phyloP scores from a whole-genome alignment of 2,113 vertebrate species.

The Daboia siamensis region DNA sequence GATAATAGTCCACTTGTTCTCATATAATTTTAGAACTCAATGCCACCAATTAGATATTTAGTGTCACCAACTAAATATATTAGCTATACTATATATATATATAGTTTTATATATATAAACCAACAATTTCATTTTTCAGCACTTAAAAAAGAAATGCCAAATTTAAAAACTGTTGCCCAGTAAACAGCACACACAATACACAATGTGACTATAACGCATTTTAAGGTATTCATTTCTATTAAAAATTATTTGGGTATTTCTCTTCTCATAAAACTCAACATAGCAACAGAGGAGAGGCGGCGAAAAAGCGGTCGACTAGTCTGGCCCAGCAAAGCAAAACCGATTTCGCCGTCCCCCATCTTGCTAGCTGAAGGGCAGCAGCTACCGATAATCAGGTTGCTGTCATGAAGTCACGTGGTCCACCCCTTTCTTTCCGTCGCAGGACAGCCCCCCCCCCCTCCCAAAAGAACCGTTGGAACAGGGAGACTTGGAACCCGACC shows the following conservation, averaged over 20 bases:
- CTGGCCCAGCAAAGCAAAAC: neutral
- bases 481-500: neutral
- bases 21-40: neutral
- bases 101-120: neutral
- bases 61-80: neutral
- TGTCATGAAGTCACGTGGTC: neutral
- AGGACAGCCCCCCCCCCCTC: neutral
- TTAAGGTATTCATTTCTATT: neutral
- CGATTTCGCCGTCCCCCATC: neutral
- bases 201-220: neutral
- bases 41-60: neutral
- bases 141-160: neutral
- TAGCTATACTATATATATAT: neutral
- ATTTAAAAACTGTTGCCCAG: neutral
- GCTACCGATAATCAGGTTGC: neutral
- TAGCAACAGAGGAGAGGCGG: neutral
- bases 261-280: neutral
- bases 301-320: neutral
- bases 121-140: neutral
- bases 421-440: neutral
- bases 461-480: neutral
- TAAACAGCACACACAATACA: neutral
- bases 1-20: neutral
- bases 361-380: neutral
- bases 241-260: neutral